Evolutionary conservation across 2,888 invertebrate genomes (phyloP).

Genomic region (Pteria penguin): DNA sequence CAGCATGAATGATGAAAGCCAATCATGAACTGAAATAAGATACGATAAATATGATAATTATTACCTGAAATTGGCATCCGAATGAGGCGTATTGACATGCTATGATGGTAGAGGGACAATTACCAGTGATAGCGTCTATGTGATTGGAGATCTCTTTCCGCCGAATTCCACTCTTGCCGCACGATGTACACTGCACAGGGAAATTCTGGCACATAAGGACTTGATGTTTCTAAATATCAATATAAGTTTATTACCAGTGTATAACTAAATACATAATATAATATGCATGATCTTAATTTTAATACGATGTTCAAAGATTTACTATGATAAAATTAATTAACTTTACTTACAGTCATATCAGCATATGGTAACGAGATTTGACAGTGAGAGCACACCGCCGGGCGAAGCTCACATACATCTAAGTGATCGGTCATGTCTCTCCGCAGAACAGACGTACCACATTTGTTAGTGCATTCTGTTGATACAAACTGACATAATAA

Average conservation of each 20-base stretch:
- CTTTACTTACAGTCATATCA: constrained; percentile 59
- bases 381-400: constrained; percentile 62
- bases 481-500: constrained; percentile 42
- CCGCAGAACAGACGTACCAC: constrained; percentile 44
- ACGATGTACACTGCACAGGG: constrained; percentile 70
- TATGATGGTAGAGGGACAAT: constrained; percentile 67
- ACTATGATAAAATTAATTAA: background rate
- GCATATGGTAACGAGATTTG: constrained; percentile 48
- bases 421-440: constrained; percentile 49
- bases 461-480: constrained; percentile 52
- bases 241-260: no score
- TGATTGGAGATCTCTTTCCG: constrained; percentile 67
- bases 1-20: no score
- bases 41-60: no score
- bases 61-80: constrained; percentile 72
- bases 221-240: constrained; percentile 66
- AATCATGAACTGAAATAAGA: no score
- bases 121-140: constrained; percentile 61
- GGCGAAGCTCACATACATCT: constrained; percentile 55
- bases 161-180: constrained; percentile 64
- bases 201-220: constrained; percentile 69
- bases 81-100: constrained; percentile 62
- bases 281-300: background rate
- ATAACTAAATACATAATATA: background rate
- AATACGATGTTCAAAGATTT: background rate